Conservation (phyloP, 37 sponge, comb jelly and placozoan genomes). For the Chondrosia reniformis region DNA sequence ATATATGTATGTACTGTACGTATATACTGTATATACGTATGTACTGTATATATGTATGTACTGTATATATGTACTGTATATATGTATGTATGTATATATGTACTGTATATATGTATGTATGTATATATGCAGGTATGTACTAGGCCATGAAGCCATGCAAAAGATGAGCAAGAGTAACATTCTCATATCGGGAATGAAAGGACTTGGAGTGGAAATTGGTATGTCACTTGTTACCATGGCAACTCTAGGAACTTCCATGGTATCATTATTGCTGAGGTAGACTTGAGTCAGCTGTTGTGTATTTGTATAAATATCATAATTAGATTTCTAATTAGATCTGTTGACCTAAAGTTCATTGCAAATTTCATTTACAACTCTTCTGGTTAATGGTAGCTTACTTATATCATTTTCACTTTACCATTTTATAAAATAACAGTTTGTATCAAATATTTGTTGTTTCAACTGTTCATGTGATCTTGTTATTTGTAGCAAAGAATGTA, state of each 20-base stretch:
- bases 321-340: too few species aligned
- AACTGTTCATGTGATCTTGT: too few species aligned
- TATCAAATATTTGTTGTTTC: too few species aligned
- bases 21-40: background rate
- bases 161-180: slow-evolving; percentile 79
- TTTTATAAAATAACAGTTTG: too few species aligned
- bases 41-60: background rate
- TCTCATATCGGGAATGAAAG: slow-evolving; percentile 94
- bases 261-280: too few species aligned
- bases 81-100: slow-evolving; percentile 3
- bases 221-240: too few species aligned
- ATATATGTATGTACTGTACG: background rate
- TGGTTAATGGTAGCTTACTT: background rate
- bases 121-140: slow-evolving; percentile 68
- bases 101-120: background rate
- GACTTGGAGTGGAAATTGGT: slow-evolving; percentile 94
- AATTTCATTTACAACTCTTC: background rate
- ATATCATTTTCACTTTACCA: too few species aligned
- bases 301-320: too few species aligned
- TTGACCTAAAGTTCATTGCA: background rate
- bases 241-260: too few species aligned
- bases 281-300: background rate
- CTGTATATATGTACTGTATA: background rate
- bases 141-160: slow-evolving; percentile 97
- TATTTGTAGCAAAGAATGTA: slow-evolving; percentile 81